A percentile compares a stretch with the other conserved stretches of the same genome.
Evolutionary conservation across 2,888 invertebrate genomes (phyloP).

Genomic region (Abrostola triplasia): DNA sequence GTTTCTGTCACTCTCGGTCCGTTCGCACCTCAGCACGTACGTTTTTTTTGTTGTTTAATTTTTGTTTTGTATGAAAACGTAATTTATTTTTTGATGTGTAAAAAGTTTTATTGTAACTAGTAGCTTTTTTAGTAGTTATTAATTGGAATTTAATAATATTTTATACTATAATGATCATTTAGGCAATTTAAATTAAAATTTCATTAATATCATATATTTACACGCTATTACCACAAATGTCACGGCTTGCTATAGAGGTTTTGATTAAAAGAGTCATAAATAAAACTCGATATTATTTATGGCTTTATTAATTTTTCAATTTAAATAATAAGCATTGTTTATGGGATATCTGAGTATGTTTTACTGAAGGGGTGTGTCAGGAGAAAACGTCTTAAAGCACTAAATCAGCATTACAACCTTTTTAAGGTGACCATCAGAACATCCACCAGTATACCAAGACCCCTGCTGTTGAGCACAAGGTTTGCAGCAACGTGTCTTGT

Average conservation of each 20-base stretch:
- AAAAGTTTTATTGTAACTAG: neutral
- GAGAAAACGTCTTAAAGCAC: constrained; percentile 65
- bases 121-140: neutral
- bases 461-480: constrained; percentile 19
- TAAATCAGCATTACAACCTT: constrained; percentile 77
- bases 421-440: constrained; percentile 66
- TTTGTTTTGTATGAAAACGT: constrained; percentile 40
- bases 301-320: constrained; percentile 36
- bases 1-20: constrained; percentile 74
- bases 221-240: neutral
- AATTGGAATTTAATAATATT: neutral
- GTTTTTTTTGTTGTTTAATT: constrained; percentile 38
- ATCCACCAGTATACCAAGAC: constrained; percentile 57
- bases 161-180: neutral
- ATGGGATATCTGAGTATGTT: constrained; percentile 36
- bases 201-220: neutral
- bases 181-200: neutral
- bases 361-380: constrained; percentile 59
- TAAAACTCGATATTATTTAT: constrained; percentile 37
- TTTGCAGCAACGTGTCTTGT: constrained; percentile 42
- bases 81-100: constrained; percentile 20
- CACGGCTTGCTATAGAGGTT: neutral
- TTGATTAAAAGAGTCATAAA: constrained; percentile 7
- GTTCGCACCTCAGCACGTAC: constrained; percentile 40
- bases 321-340: constrained; percentile 20